Evolutionary conservation across 30 jellyfish, hydroid and myxozoan genomes (phyloP), one percentile per base, ranked within the genome.

Genomic region (Mastigias papua): DNA sequence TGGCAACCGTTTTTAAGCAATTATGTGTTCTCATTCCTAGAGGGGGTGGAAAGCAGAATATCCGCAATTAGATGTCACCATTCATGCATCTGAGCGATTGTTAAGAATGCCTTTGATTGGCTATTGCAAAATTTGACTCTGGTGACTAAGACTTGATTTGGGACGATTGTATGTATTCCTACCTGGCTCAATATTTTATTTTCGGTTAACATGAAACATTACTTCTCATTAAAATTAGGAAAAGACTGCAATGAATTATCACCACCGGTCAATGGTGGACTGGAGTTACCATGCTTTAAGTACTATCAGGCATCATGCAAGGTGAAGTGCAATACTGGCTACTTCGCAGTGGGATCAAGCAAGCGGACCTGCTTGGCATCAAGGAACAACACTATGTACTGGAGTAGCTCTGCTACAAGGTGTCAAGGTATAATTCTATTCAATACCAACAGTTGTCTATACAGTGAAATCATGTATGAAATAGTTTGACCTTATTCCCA

Each of bases 241-340:
- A 82, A 63, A 31, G 25, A 80, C 51, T 90, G 97, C 51, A 69
- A 25, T 15, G 46, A n/a, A 8, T 57, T 82, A 30, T 63, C 78
- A 21, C 78, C 94, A 13, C 94, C 97, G 0, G 31, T 22, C 4
- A 64, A 81, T 34, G 87, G 94, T 33, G 81, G 86, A n/a, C 19
- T 83, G 34, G 49, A 4, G 9, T 69, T 90, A 70, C 97, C 97
- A 0, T 90, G 97, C 49, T 61, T 80, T 48, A 50, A 20, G 0
- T 81, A 69, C 28, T 90, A 35, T 89, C 92, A 90, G 67, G 84
- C 97, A 26, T 21, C 57, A 11, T 90, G 97, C 72, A 31, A 49
- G 4, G 30, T 90, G 26, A 48, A 75, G 17, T 90, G 97, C 84
- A 76, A 34, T 27, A 35, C 67, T 27, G 97, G 97, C 23, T 90